Evolutionary conservation across 2,113 vertebrate genomes (phyloP).

Genomic region (Pelecanus crispus): DNA sequence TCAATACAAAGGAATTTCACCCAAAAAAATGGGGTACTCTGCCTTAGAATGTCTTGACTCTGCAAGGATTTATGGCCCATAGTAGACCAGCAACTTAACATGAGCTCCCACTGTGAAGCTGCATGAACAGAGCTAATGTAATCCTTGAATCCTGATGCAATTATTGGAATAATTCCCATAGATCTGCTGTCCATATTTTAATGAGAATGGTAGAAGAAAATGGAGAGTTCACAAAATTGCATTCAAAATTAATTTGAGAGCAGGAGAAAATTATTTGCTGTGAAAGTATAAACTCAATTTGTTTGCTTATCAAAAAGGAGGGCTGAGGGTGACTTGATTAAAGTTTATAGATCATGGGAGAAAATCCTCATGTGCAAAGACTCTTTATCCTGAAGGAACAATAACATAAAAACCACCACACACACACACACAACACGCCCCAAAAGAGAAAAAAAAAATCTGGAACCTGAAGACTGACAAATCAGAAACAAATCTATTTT

Average conservation of each 20-base stretch:
- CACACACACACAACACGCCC: too few relatives aligned
- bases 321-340: neutral
- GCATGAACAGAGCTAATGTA: neutral
- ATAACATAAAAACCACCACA: neutral
- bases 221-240: neutral
- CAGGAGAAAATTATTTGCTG: neutral
- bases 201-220: neutral
- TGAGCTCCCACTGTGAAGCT: neutral
- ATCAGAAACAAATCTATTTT: neutral
- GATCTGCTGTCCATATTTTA: slow-evolving; percentile 26
- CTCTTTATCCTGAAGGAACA: neutral
- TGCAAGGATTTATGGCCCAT: neutral
- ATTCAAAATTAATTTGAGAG: neutral
- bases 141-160: neutral
- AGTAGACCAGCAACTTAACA: neutral
- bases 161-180: slow-evolving; percentile 1
- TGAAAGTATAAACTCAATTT: neutral
- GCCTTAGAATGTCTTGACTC: neutral
- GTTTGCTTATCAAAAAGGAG: neutral
- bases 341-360: neutral
- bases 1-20: neutral
- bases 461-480: neutral
- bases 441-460: neutral
- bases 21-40: neutral
- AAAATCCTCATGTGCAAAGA: neutral